Conservation (phyloP, 2,888 invertebrate species). For the Drosophila mayaguana region DNA sequence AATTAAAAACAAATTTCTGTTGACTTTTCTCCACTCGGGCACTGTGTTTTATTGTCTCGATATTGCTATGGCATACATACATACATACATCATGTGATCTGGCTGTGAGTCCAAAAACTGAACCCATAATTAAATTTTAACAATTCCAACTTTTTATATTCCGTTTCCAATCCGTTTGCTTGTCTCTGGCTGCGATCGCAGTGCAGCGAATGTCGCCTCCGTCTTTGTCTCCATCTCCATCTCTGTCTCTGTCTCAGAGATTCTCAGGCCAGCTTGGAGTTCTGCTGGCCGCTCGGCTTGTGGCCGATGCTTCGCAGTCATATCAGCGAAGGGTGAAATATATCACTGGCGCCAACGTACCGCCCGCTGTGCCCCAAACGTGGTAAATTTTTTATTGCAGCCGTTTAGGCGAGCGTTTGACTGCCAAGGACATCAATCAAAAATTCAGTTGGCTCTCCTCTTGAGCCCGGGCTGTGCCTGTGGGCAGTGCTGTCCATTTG, state of each 20-base stretch:
- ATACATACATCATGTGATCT: conserved; percentile 10
- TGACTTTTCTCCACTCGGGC: conserved; percentile 74
- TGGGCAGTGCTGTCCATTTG: conserved; percentile 12
- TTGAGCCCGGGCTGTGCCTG: neutral
- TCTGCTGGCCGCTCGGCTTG: conserved; percentile 3
- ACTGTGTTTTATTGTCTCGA: conserved; percentile 68
- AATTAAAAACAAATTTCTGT: conserved; percentile 80
- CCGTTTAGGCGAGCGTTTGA: conserved; percentile 76
- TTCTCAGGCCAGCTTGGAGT: conserved; percentile 56
- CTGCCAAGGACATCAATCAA: conserved; percentile 80
- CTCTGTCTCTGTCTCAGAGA: conserved; percentile 22
- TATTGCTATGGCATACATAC: conserved; percentile 19
- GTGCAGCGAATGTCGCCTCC: conserved; percentile 47
- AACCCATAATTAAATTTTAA: conserved; percentile 80
- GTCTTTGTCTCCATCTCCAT: conserved; percentile 9
- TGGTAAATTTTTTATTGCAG: conserved; percentile 79
- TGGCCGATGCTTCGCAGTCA: conserved; percentile 29
- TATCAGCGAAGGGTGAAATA: conserved; percentile 78
- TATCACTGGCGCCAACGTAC: conserved; percentile 83
- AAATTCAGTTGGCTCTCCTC: conserved; percentile 36
- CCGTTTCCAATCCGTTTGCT: conserved; percentile 31
- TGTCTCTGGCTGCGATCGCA: conserved; percentile 21
- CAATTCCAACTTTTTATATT: conserved; percentile 74
- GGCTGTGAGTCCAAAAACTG: conserved; percentile 41
- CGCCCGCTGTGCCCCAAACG: conserved; percentile 81